Percentiles rank a stretch among this genome's conserved stretches.
Evolutionary conservation across 2,113 vertebrate genomes (phyloP).

Genomic region (Tor tambroides): DNA sequence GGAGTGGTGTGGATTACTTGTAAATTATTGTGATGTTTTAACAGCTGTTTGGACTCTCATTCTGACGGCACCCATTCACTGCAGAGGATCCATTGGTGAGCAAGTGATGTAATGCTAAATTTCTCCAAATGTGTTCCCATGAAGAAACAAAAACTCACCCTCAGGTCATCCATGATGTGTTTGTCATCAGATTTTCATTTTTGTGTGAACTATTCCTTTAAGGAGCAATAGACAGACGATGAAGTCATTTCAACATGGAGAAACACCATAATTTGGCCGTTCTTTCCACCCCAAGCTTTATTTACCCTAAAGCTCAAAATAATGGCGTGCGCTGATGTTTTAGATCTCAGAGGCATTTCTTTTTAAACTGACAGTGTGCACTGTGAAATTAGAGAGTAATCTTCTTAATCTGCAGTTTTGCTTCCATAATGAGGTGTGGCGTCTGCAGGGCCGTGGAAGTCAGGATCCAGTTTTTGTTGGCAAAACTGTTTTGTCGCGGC

Average conservation of each 20-base stretch:
- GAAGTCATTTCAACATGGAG: constrained; percentile 4
- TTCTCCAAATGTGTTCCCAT: too few species aligned
- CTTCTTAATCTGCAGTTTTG: not conserved
- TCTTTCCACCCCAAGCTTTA: not conserved
- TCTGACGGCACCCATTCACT: too few species aligned
- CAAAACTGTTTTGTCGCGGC: not conserved
- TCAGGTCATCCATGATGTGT: not conserved
- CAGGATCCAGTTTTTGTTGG: constrained; percentile 10
- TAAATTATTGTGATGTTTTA: too few species aligned
- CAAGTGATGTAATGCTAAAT: too few species aligned
- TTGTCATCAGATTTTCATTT: not conserved
- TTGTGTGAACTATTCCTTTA: not conserved
- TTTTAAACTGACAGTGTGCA: not conserved
- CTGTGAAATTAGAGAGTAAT: not conserved
- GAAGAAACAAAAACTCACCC: not conserved
- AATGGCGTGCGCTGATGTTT: not conserved
- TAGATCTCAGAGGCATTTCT: not conserved
- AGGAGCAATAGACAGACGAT: not conserved
- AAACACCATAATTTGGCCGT: not conserved
- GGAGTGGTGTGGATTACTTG: too few species aligned
- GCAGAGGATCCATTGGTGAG: too few species aligned
- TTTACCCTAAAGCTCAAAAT: not conserved
- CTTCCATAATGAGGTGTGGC: not conserved
- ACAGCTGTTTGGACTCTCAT: too few species aligned
- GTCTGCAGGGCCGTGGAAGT: not conserved